Percentiles rank a stretch among this genome's conserved stretches.
Evolutionary conservation across 2,888 invertebrate genomes (phyloP).

Genomic region (Chrysotoxum bicinctum): DNA sequence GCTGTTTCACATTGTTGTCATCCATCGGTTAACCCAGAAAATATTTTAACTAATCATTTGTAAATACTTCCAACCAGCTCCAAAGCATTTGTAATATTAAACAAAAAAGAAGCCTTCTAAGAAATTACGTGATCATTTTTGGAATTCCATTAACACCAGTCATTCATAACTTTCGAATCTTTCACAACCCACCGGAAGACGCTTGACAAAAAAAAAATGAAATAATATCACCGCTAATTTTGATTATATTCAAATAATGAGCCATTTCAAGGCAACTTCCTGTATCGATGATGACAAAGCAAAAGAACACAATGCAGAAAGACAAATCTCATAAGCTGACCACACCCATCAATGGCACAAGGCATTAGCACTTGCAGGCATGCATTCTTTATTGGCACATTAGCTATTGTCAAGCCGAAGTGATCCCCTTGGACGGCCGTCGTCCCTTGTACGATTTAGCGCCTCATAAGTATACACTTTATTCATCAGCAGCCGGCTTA

Average conservation of each 20-base stretch:
- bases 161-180: background rate
- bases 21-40: too few relatives aligned
- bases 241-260: background rate
- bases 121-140: too few relatives aligned
- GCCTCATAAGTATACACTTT: conserved; percentile 44
- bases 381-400: conserved; percentile 27
- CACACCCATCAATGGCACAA: conserved; percentile 63
- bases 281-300: background rate
- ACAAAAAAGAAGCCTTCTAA: too few relatives aligned
- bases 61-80: too few relatives aligned
- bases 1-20: too few relatives aligned
- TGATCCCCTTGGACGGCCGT: background rate
- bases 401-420: conserved; percentile 13
- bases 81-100: too few relatives aligned
- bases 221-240: background rate
- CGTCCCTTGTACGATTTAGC: background rate
- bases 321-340: conserved; percentile 21
- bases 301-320: background rate
- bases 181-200: background rate
- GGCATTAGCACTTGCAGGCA: conserved; percentile 25
- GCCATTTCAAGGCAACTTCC: background rate
- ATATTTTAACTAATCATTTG: too few relatives aligned
- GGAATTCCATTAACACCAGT: background rate
- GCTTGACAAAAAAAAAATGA: background rate
- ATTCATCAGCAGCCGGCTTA: conserved; percentile 16